phyloP scores from a whole-genome alignment of 2,113 vertebrate species.

The Ranitomeya variabilis region DNA sequence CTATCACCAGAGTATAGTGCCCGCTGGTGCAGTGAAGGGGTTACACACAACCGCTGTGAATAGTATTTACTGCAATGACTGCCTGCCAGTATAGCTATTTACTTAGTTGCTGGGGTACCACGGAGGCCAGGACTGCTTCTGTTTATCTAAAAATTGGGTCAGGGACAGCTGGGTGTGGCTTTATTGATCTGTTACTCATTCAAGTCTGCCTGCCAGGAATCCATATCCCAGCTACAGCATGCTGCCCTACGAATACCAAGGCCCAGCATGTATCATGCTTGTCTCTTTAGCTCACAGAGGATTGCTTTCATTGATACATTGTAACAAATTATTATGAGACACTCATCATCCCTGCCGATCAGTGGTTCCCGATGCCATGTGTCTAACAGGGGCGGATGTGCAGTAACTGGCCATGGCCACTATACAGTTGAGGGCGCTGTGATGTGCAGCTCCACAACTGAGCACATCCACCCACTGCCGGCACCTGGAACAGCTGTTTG shows the following conservation, averaged over 20 bases:
- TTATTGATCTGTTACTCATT: constrained; percentile 54
- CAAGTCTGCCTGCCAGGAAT: constrained; percentile 36
- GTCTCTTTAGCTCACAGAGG: too few relatives aligned
- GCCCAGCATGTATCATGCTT: too few relatives aligned
- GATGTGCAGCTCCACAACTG: too few relatives aligned
- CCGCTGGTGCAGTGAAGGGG: not conserved
- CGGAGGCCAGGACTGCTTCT: constrained; percentile 22
- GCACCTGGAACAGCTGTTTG: too few relatives aligned
- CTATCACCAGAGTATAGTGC: not conserved
- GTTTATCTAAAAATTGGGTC: constrained; percentile 52
- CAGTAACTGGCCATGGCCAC: too few relatives aligned
- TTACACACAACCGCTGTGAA: constrained; percentile 12
- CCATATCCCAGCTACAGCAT: constrained; percentile 22
- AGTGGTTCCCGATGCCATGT: too few relatives aligned
- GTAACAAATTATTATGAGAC: too few relatives aligned
- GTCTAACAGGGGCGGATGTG: too few relatives aligned
- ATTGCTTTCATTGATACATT: too few relatives aligned
- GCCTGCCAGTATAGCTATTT: constrained; percentile 37
- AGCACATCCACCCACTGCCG: too few relatives aligned
- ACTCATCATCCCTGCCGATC: too few relatives aligned
- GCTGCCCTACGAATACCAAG: not conserved
- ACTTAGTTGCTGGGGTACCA: constrained; percentile 44
- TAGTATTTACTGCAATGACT: constrained; percentile 30
- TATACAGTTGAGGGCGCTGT: too few relatives aligned
- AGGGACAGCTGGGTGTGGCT: constrained; percentile 42